Evolutionary conservation across 1,140 invertebrate genomes (phyloP), one percentile per base, ranked within the genome.

Genomic region (Gonioctena quinquepunctata): DNA sequence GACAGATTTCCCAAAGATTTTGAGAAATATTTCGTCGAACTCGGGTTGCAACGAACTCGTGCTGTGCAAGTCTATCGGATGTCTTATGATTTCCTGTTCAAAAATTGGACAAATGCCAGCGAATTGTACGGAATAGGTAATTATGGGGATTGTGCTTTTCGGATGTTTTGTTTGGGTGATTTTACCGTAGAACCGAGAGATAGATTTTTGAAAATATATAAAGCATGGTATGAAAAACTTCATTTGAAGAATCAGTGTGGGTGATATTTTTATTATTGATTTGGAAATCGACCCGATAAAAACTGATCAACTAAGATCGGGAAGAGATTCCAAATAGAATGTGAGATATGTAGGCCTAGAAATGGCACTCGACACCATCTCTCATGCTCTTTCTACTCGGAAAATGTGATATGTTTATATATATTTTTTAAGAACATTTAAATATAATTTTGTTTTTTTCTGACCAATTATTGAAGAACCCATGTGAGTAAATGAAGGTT

Each of bases 141-240:
- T 70, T 88, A 88, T 66, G 86, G 86, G 0, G 86, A 87, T 73
- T 86, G 87, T 73, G 87, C 87, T 1, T 88, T 86, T 64, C 84
- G 85, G 72, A 85, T 88, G 70, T 87, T 88, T 68, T 86, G 85
- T 61, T 75, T 87, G 42, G 86, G 86, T 6, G 86, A 88, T 69
- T 84, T 86, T 8, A 84, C 85, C 77, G 74, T 87, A 48, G 83
- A 86, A 67, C 87, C 87, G 68, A 81, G 76, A 0, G 87, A 88
- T 69, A 82, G 86, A 66, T 87, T 85, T 68, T 78, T 88, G 77
- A 86, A 77, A 76, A 80, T 87, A 71, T 88, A 88, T 82, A 79
- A 85, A 22, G 83, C 86, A 69, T 88, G 87, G 87, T 77, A 78
- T 52, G 18, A 64, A 23, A 76, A 67, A 67, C 49, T 71, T 16